Evolutionary conservation across 35 echinoderm and acorn worm species (phyloP), one percentile per base, ranked within the genome.

Genomic region (Apostichopus parvimensis): DNA sequence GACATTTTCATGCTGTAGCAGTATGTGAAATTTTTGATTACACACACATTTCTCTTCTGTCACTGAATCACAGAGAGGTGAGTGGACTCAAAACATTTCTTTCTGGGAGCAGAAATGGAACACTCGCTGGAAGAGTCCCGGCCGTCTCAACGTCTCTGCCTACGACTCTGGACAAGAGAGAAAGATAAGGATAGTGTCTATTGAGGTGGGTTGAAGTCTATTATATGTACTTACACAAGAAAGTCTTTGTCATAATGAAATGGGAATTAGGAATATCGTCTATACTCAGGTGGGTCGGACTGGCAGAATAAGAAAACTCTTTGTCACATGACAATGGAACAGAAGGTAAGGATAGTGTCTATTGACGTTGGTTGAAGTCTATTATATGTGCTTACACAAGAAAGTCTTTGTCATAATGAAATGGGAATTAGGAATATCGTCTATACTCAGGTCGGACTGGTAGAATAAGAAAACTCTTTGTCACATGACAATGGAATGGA

Each of bases 51-150:
- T 61, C 54, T 60, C 5, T 84, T 59, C 13, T 5, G 6, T 59
- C 6, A 10, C 15, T 82, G 28, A 20, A 18, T 84, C 81, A 53
- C 76, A 98, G 96, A 95, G 96, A 94, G 96, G 96, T 5, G 96
- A 98, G 62, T 98, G 96, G 96, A 93, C 94, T 0, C 96, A 98
- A 87, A 98, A 94, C 76, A 92, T 92, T 54, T 79, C 89, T 7
- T 95, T 92, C 83, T 95, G 96, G 96, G 94, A 98, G 87, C 34
- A 77, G 17, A 95, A 83, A 90, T 98, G 96, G 96, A 80, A 92
- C 18, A 95, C 73, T 28, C 82, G 93, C 23, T 98, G 96, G 96
- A 93, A 94, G 87, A 98, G 80, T 45, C 77, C 91, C 17, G 89
- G 92, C 34, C 89, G 91, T 57, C 89, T 98, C 17, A 98, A 95